phyloP scores from a whole-genome alignment of 2,113 vertebrate genomes.

The Cynopterus brachyotis region DNA sequence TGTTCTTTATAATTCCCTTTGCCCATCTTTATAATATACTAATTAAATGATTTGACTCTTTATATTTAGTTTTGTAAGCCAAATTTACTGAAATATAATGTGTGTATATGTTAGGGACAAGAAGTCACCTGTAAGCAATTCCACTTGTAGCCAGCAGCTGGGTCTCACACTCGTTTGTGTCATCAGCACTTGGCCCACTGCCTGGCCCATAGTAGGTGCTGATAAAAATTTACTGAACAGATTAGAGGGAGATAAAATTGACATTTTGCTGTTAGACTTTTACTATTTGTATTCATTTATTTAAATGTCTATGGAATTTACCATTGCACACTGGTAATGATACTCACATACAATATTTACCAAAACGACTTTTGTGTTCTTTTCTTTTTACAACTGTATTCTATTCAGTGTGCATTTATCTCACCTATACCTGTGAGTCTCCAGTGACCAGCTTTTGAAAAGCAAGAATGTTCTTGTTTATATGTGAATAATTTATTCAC shows the following conservation, averaged over 20 bases:
- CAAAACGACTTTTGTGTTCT: constrained; percentile 28
- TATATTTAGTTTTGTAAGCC: not conserved
- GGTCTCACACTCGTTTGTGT: not conserved
- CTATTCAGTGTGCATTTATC: constrained; percentile 54
- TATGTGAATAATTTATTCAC: constrained; percentile 79
- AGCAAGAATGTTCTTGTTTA: constrained; percentile 77
- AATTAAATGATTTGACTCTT: not conserved
- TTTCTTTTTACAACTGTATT: not conserved
- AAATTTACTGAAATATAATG: not conserved
- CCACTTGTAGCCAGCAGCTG: not conserved
- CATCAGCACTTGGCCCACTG: not conserved
- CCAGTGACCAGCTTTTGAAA: constrained; percentile 71
- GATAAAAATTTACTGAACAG: not conserved
- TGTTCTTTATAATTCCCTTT: not conserved
- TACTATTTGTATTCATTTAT: constrained; percentile 64
- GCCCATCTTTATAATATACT: not conserved
- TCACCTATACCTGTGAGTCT: constrained; percentile 61
- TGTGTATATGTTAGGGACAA: not conserved
- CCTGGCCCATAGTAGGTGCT: not conserved
- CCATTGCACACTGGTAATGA: constrained; percentile 48
- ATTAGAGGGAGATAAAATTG: not conserved
- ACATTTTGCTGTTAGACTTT: constrained; percentile 1
- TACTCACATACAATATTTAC: not conserved
- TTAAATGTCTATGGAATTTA: constrained; percentile 70
- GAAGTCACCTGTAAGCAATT: not conserved